A percentile compares a stretch with the other conserved stretches of the same genome.
phyloP scores from a whole-genome alignment of 1,140 invertebrate genomes.

The Aphaenogaster ashmeadi region DNA sequence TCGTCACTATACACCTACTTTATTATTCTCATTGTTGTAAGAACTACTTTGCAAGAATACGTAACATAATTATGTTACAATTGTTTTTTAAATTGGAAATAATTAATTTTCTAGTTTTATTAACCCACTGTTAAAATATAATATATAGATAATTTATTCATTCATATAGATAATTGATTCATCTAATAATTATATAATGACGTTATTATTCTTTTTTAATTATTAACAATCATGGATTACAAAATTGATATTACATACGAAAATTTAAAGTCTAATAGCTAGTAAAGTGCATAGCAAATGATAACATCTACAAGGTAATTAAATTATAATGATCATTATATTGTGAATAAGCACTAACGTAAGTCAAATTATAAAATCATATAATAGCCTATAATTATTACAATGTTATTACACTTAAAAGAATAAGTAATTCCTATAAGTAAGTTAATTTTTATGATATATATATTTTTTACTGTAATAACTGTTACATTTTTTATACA shows the following conservation, averaged over 20 bases:
- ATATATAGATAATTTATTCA: background rate
- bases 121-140: background rate
- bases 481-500: background rate
- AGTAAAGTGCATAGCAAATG: background rate
- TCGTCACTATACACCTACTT: too few relatives aligned
- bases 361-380: conserved; percentile 5
- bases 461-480: conserved; percentile 1
- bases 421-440: background rate
- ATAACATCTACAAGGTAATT: background rate
- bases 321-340: conserved; percentile 20
- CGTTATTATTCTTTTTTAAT: background rate
- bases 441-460: background rate
- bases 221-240: background rate
- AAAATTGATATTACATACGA: conserved; percentile 5
- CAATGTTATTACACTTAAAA: background rate
- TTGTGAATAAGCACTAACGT: background rate
- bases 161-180: background rate
- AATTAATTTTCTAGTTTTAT: background rate
- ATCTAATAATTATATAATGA: conserved; percentile 22
- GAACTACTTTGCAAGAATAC: background rate
- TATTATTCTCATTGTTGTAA: background rate
- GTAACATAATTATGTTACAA: background rate
- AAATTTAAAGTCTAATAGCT: background rate
- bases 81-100: background rate
- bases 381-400: background rate